These are phyloP conservation scores for Catocala sponsa DNA, from an alignment of 2,888 invertebrate genomes.

Conservation along the genomic window DNA sequence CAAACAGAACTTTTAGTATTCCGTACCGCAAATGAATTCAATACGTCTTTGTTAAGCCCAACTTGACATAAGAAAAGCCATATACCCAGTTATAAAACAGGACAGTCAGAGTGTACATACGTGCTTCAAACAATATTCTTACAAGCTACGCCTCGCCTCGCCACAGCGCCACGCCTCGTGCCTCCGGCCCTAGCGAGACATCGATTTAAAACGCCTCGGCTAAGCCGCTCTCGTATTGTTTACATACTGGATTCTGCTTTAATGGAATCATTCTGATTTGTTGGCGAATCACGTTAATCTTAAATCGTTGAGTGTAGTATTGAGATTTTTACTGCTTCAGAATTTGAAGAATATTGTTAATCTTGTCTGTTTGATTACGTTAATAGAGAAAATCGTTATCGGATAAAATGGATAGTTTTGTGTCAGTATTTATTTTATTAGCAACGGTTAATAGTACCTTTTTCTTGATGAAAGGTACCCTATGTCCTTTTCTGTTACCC, in stretches of 20 bases:
- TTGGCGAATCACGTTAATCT: slow-evolving; percentile 24
- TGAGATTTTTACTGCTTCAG: too few relatives aligned
- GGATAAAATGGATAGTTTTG: too few relatives aligned
- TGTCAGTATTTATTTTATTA: too few relatives aligned
- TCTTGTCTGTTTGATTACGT: too few relatives aligned
- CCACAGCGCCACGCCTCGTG: slow-evolving; percentile 1
- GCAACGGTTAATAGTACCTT: too few relatives aligned
- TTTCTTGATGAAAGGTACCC: too few relatives aligned
- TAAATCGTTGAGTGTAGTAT: neutral
- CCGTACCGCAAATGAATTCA: neutral
- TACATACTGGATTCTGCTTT: slow-evolving; percentile 34
- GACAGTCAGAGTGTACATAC: slow-evolving; percentile 31
- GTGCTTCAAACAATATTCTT: slow-evolving; percentile 46
- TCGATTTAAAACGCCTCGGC: slow-evolving; percentile 38
- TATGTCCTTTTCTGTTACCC: too few relatives aligned
- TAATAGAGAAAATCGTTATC: too few relatives aligned
- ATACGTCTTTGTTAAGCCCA: neutral
- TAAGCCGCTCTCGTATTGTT: slow-evolving; percentile 43
- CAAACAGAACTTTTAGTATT: too few relatives aligned
- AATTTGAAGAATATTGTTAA: too few relatives aligned
- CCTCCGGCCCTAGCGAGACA: slow-evolving; percentile 20
- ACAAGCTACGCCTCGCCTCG: slow-evolving; percentile 14
- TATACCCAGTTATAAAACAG: slow-evolving; percentile 23
- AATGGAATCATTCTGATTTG: slow-evolving; percentile 34
- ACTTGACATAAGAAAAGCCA: neutral